Base-by-base conservation (phyloP, 2,888 invertebrate genomes). In the Cephus spinipes region DNA sequence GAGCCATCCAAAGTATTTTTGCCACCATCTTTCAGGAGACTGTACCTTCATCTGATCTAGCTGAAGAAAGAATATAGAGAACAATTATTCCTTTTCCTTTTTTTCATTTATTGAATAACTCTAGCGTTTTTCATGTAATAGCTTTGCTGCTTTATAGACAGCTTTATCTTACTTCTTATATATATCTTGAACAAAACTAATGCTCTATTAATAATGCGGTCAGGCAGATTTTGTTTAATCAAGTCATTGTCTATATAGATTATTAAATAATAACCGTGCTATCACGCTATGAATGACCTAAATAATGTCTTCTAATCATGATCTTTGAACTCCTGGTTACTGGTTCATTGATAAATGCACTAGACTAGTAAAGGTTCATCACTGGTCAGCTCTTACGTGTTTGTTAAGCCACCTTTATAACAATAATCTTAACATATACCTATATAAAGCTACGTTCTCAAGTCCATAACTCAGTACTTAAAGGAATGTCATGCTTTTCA, bases 1-100 rank as follows among this genome's bases (percentile, higher is more conserved):
- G n/a, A 89, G 69, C 85, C 88, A 89, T 85, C 79, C 77, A 4
- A 85, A 84, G 34, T 83, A 85, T 80, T 86, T 88, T 31, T 77
- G 76, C 35, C 73, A 81, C 71, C 71, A 71, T 31, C 33, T 71
- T 55, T 55, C 55, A 31, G 71, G 32, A 31, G 71, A 31, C 12
- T 71, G 32, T 12, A 71, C 15, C 15, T 71, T 71, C 30, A 12
- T 12, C 23, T 4, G 71, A 12, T 9, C 71, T 23, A 71, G 12
- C 71, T 71, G 31, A 12, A 71, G 31, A 33, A 71, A 32, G 0
- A 23, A 55, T 23, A 55, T 23, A 55, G 23, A 15, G 9, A 55
- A 55, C 23, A 23, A 55, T 40, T 23, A 55, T 23, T 15, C 2
- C 1, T 55, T 55, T 55, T 40, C 40, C 4, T 2, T 15, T 55